phyloP scores from a whole-genome alignment of 2,888 invertebrate genomes.

The Spodoptera exigua region DNA sequence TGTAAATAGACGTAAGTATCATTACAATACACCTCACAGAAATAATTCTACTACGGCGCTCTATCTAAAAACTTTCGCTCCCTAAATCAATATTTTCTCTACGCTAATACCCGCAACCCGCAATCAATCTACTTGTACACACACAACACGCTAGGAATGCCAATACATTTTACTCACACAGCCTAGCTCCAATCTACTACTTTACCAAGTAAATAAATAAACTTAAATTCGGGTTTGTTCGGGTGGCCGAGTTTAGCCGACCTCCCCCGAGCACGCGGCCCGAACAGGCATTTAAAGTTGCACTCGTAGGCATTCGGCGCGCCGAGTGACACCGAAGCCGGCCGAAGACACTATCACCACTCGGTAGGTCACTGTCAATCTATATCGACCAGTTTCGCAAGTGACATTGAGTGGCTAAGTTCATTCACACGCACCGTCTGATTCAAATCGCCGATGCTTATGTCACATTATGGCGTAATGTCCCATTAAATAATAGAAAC shows the following conservation, averaged over 20 bases:
- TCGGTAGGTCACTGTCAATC: slow-evolving; percentile 53
- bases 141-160: slow-evolving; percentile 16
- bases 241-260: slow-evolving; percentile 12
- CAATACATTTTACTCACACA: slow-evolving; percentile 10
- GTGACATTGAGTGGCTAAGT: slow-evolving; percentile 47
- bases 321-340: slow-evolving; percentile 29
- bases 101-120: not conserved
- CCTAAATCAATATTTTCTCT: slow-evolving; percentile 16
- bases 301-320: slow-evolving; percentile 13
- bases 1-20: no score
- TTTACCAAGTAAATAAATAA: slow-evolving; percentile 18
- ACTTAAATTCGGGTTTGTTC: slow-evolving; percentile 10
- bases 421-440: slow-evolving; percentile 49
- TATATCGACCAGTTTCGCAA: slow-evolving; percentile 40
- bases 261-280: slow-evolving; percentile 9
- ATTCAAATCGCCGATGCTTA: slow-evolving; percentile 23
- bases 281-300: slow-evolving; percentile 2
- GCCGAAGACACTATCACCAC: slow-evolving; percentile 32
- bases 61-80: not conserved
- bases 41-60: not conserved
- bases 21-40: no score
- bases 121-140: slow-evolving; percentile 2
- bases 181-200: slow-evolving; percentile 9
- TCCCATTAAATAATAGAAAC: slow-evolving; percentile 30
- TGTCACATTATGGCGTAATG: slow-evolving; percentile 34